Conservation (phyloP, 2,888 invertebrate species). For the Slavum lentiscoides region DNA sequence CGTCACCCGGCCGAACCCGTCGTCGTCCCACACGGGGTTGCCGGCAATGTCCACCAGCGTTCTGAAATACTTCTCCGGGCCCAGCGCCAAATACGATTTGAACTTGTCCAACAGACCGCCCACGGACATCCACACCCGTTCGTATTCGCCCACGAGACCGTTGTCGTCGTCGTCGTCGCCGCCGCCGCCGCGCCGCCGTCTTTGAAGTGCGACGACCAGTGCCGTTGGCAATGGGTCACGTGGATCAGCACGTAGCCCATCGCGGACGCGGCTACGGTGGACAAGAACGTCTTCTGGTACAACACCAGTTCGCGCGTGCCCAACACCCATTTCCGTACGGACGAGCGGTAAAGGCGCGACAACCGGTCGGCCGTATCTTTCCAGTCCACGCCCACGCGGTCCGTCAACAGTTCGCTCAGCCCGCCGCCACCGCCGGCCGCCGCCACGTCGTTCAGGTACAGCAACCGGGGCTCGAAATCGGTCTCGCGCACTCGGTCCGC, state of each 20-base stretch:
- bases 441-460: slow-evolving; percentile 33
- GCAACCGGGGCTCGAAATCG: background rate
- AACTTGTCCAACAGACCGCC: slow-evolving; percentile 18
- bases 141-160: slow-evolving; percentile 22
- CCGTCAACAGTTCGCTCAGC: background rate
- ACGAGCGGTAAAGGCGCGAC: background rate
- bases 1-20: background rate
- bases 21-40: slow-evolving; percentile 9
- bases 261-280: slow-evolving; percentile 6
- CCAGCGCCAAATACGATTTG: slow-evolving; percentile 12
- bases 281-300: slow-evolving; percentile 26
- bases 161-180: background rate
- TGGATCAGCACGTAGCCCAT: slow-evolving; percentile 25
- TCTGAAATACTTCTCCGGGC: background rate
- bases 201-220: background rate
- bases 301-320: slow-evolving; percentile 35
- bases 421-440: background rate
- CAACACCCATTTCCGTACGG: background rate
- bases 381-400: slow-evolving; percentile 27
- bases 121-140: slow-evolving; percentile 41
- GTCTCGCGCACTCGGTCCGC: background rate
- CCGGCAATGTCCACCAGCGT: background rate
- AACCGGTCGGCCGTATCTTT: background rate
- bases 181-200: background rate
- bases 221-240: slow-evolving; percentile 3